Percentiles rank a stretch among this genome's conserved stretches.
phyloP scores from a whole-genome alignment of 2,888 invertebrate genomes.

The Diplolepis rosae region DNA sequence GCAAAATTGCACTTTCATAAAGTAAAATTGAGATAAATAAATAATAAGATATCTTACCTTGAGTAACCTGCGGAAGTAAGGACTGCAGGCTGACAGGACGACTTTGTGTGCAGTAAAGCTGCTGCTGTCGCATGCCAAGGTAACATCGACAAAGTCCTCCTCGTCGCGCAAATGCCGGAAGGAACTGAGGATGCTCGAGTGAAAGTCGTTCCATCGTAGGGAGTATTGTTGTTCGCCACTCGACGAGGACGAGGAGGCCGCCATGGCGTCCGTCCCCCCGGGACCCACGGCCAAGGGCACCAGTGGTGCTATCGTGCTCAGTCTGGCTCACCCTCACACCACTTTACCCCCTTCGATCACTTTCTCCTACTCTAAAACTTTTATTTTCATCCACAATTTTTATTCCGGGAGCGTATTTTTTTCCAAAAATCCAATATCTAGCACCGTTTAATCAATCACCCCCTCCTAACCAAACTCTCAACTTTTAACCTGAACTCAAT shows the following conservation, averaged over 20 bases:
- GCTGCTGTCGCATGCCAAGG: slow-evolving; percentile 91
- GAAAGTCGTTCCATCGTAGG: slow-evolving; percentile 96
- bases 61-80: slow-evolving; percentile 90
- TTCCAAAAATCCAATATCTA: neutral
- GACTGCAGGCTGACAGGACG: slow-evolving; percentile 94
- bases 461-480: neutral
- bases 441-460: neutral
- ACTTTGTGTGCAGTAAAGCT: slow-evolving; percentile 93
- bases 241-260: slow-evolving; percentile 72
- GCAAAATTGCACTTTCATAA: no score
- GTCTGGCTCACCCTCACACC: slow-evolving; percentile 60
- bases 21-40: no score
- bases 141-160: slow-evolving; percentile 95
- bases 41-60: slow-evolving; percentile 74
- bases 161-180: slow-evolving; percentile 91
- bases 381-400: neutral
- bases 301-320: slow-evolving; percentile 73
- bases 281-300: slow-evolving; percentile 74
- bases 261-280: slow-evolving; percentile 73
- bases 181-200: slow-evolving; percentile 91
- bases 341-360: slow-evolving; percentile 38
- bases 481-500: neutral
- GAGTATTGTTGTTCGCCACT: slow-evolving; percentile 89
- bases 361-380: slow-evolving; percentile 38
- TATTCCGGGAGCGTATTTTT: neutral